Base-by-base conservation (phyloP, 2,888 invertebrate genomes). In the Tachina grossa region DNA sequence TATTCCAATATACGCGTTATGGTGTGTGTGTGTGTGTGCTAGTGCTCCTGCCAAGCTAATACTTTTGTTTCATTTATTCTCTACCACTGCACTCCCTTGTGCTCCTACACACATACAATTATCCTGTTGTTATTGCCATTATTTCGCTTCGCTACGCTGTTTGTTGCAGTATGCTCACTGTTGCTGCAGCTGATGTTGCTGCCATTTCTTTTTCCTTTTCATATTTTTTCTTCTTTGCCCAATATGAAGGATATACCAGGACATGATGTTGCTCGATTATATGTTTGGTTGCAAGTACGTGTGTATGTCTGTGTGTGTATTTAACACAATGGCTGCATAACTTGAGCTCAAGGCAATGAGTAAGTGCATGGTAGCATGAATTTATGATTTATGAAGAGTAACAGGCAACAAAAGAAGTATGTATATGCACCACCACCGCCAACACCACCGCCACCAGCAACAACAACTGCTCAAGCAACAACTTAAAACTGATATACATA, bases 341-440 rank as follows among this genome's bases (percentile, higher is more conserved):
- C 84, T 72, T 71, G 68, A 71, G 79, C 83, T 83, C 57, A 14
- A 83, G 79, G 81, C 81, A 81, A 63, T 74, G 66, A 68, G 79
- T 68, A 55, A 80, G 72, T 85, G 83, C 83, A 85, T 80, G 83
- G 83, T 66, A 77, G 85, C 83, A 80, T 85, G 83, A 85, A 85
- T 85, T 85, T 85, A 85, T 85, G 85, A 85, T 85, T 85, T 85
- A 83, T 85, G 85, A 85, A 84, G 83, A 86, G 86, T 74, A 86
- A 81, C 77, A 79, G 84, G 79, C 84, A 84, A 84, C 84, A 84
- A 84, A 78, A 84, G 75, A 74, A 84, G 69, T 31, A 31, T 31
- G 72, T 16, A 59, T 49, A 68, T 31, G 31, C 39, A 51, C 22
- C 74, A 68, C 14, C 55, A 72, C 10, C 71, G 49, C 19, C 16